Percentiles rank a stretch among this genome's conserved stretches.
phyloP scores from a whole-genome alignment of 2,888 invertebrate genomes.

The Anoncus sp. region DNA sequence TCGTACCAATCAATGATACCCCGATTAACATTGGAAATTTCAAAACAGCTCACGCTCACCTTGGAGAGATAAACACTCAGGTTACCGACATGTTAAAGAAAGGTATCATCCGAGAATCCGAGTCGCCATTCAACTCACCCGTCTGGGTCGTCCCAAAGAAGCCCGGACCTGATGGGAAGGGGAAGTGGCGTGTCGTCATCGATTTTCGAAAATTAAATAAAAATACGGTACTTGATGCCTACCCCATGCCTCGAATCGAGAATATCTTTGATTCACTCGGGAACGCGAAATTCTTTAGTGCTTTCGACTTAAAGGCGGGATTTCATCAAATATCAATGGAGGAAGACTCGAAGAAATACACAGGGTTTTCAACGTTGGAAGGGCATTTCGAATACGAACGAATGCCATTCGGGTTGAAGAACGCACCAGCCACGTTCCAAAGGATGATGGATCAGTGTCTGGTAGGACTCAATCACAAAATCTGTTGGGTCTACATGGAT shows the following conservation, averaged over 20 bases:
- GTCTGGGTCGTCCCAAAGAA: conserved; percentile 32
- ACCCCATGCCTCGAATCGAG: conserved; percentile 17
- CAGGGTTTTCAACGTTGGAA: conserved; percentile 40
- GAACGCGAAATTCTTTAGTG: conserved; percentile 43
- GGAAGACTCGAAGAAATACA: conserved; percentile 39
- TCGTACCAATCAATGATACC: conserved; percentile 10
- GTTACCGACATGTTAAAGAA: conserved; percentile 22
- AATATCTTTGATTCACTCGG: conserved; percentile 30
- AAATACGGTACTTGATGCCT: conserved; percentile 24
- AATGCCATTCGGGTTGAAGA: conserved; percentile 51
- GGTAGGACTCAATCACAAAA: conserved; percentile 2
- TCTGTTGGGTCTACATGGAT: conserved; percentile 46
- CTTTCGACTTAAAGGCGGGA: conserved; percentile 40
- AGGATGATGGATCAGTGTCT: conserved; percentile 38
- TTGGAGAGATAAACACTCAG: conserved; percentile 10
- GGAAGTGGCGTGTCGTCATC: conserved; percentile 27
- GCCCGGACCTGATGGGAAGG: conserved; percentile 11
- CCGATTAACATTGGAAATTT: conserved; percentile 21
- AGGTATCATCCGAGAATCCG: conserved; percentile 19
- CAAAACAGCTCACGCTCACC: conserved; percentile 23
- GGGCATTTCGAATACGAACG: conserved; percentile 48
- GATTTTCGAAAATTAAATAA: conserved; percentile 20
- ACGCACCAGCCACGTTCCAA: conserved; percentile 42
- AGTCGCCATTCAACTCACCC: conserved; percentile 22
- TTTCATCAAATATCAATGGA: conserved; percentile 47